Evolutionary conservation across 92 coral and sea anemone species (phyloP), one percentile per base, ranked within the genome.

Genomic region (Parazoanthus atlanticus): DNA sequence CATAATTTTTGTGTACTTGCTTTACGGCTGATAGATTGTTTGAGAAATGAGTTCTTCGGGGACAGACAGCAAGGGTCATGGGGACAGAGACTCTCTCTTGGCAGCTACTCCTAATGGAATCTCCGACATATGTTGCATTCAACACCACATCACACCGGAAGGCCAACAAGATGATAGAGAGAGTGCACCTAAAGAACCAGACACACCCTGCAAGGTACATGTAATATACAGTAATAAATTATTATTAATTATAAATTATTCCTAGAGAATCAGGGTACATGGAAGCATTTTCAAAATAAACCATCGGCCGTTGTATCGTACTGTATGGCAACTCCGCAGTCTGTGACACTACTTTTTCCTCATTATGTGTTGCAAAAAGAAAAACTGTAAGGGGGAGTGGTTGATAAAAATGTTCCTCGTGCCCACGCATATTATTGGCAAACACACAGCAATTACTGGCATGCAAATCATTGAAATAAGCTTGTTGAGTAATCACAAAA

Each of bases 131-230:
- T 46, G 67, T 84, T 38, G 61, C 8, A 32, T 84, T 1, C 46
- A 71, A 28, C 47, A 69, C n/a, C 87, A 84, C 43, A 84, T 84
- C 41, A 84, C 87, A 70, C 87, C 87, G 28, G 87, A 84, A 31
- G 34, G 66, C 79, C 74, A 67, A 52, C 87, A 70, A 16, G 87
- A 84, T 28, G 43, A 70, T 69, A 43, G 65, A 43, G 87, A 84
- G 41, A 43, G 26, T 30, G 29, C 8, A 17, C 38, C 78, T 12
- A 70, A 71, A 1, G 78, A 84, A 72, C 87, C 87, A 46, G 65
- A 71, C 74, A 84, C 78, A 43, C 87, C 87, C 2, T 47, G 65
- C 78, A 84, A 84, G 87, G 87, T 84, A 40, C n/a, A n/a, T n/a
- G n/a, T n/a, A 8, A 34, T 15, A 2, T 16, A 52, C 21, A 52